Evolutionary conservation across 2,113 vertebrate species (phyloP).

Genomic region (Crotalus viridis): DNA sequence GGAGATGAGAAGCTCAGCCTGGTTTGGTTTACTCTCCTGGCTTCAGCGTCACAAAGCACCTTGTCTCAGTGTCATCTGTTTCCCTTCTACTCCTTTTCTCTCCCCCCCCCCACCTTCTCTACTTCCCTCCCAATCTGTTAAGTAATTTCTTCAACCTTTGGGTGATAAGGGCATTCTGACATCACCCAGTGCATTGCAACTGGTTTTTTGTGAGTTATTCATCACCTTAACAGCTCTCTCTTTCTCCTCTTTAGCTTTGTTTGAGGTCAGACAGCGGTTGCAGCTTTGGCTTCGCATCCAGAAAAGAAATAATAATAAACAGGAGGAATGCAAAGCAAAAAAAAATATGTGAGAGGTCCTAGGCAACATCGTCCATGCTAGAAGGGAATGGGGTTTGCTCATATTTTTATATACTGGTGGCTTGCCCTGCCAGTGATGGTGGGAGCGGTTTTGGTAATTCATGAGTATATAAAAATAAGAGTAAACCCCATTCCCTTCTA

Average conservation of each 20-base stretch:
- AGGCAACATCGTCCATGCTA: not conserved
- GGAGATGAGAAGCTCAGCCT: not conserved
- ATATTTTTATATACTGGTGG: not conserved
- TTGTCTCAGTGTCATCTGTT: not conserved
- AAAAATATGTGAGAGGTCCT: not conserved
- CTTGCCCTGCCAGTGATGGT: no score
- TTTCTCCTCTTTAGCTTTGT: not conserved
- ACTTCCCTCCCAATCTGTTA: not conserved
- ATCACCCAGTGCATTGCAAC: not conserved
- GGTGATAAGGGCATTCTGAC: conserved; percentile 20
- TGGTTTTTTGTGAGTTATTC: not conserved
- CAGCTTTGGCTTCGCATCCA: not conserved
- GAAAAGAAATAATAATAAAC: not conserved
- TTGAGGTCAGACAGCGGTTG: conserved; percentile 24
- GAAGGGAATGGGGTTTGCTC: not conserved
- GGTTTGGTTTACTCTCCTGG: no score
- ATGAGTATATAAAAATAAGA: no score
- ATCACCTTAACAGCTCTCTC: not conserved
- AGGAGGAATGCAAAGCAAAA: not conserved
- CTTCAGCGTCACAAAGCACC: not conserved
- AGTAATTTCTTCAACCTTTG: conserved; percentile 20
- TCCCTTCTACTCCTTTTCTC: not conserved
- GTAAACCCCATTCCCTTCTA: no score
- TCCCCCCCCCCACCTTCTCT: not conserved
- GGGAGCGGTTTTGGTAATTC: no score